Base-by-base conservation (phyloP, 2,113 vertebrate genomes). In the Periophthalmus modestus region DNA sequence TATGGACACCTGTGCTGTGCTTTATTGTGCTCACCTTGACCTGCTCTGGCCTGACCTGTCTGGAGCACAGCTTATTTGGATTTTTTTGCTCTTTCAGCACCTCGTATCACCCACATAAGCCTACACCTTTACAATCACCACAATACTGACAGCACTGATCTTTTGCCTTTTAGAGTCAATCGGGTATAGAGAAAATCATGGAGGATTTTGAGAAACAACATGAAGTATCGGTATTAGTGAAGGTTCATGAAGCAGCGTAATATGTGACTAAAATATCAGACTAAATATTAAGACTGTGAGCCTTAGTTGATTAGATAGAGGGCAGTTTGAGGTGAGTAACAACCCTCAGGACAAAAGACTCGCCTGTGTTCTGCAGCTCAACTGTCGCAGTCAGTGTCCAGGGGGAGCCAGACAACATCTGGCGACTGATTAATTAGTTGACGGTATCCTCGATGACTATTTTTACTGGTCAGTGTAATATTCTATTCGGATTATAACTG, bases 11-110 rank as follows among this genome's bases (percentile, higher is more conserved):
- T 24, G 57, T 23, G 57, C 57, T 28, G 21, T 28, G 28, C 28
- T 24, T 59, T 59, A 23, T 59, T 59, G 24, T 62, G 59, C 59
- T 62, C 59, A 36, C 59, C 59, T 62, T 62, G 59, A 62, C 59
- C 59, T 9, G 15, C 59, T 9, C 28, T 34, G 59, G 14, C 28
- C 28, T 61, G 28, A 61, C 58, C 28, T 61, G 58, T 34, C 28
- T 62, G 28, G 59, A 18, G 28, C 28, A 62, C 28, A 6, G 28
- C 28, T 34, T 34, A 62, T 62, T 62, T 62, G 59, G 14, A 5
- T 59, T 62, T 43, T 34, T 34, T 36, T 16, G 2, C 59, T 34
- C 28, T 28, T 34, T 4, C 59, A 34, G 59, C 59, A 19, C 15
- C 59, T 34, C 18, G 59, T 5, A 19, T 62, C 59, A 33, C 15